These are phyloP conservation scores for Melanotaenia parkinsoni DNA, from an alignment of 2,797 vertebrate species.

Conservation along the genomic window DNA sequence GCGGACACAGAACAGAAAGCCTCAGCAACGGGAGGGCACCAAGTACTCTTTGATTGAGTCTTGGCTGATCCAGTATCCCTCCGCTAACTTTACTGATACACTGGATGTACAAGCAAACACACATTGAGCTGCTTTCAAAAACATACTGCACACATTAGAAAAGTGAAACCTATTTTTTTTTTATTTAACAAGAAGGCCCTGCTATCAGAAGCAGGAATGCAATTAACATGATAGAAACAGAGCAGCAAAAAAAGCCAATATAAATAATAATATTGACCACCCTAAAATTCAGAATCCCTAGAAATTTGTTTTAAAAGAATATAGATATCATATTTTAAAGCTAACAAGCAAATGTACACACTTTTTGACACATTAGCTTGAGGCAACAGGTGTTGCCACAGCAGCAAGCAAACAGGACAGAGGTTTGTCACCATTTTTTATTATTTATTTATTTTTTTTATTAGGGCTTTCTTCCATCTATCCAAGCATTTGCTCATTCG, in stretches of 20 bases:
- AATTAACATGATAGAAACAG: too few species aligned
- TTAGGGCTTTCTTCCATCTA: constrained; percentile 44
- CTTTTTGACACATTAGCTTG: constrained; percentile 12
- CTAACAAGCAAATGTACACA: not conserved
- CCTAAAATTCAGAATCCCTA: too few species aligned
- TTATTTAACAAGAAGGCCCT: not conserved
- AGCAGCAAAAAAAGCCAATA: not conserved
- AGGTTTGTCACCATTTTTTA: constrained; percentile 37
- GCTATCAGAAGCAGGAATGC: too few species aligned
- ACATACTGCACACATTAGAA: not conserved
- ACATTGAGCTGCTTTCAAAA: not conserved
- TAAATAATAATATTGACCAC: too few species aligned
- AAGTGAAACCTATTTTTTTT: too few species aligned
- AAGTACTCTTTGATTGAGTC: constrained; percentile 38
- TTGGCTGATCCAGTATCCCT: constrained; percentile 9
- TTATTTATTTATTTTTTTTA: not conserved
- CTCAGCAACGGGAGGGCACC: constrained; percentile 28
- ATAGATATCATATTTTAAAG: not conserved
- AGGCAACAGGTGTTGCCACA: constrained; percentile 19
- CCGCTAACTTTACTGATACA: constrained; percentile 1
- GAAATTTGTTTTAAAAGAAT: too few species aligned
- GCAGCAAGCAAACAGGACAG: not conserved
- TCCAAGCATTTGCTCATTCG: constrained; percentile 53
- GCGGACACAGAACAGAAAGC: constrained; percentile 44
- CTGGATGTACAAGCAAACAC: not conserved